A percentile compares a stretch with the other conserved stretches of the same genome.
phyloP scores from a whole-genome alignment of 2,113 vertebrate genomes.

The Brevimyrus niger region DNA sequence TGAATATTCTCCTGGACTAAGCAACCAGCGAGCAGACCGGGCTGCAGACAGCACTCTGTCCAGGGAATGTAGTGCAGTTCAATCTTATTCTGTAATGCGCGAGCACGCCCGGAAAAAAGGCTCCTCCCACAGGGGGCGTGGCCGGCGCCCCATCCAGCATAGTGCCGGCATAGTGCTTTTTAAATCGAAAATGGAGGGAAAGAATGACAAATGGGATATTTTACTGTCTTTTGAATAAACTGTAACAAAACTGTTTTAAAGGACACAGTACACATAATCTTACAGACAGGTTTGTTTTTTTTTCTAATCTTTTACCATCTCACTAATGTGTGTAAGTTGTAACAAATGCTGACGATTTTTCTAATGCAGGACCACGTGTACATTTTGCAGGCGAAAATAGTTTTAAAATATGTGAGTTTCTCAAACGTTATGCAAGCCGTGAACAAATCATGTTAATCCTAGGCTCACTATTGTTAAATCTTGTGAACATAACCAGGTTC shows the following conservation, averaged over 20 bases:
- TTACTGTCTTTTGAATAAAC: not conserved
- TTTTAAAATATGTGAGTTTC: not conserved
- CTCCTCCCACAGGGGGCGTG: constrained; percentile 20
- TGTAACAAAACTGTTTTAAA: not conserved
- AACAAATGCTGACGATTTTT: not conserved
- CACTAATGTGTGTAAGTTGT: not conserved
- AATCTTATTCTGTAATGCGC: constrained; percentile 18
- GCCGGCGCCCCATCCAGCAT: too few relatives aligned
- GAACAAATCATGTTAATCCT: not conserved
- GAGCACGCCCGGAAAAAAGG: constrained; percentile 6
- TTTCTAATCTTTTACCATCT: not conserved
- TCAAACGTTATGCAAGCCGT: not conserved
- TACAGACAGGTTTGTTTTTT: not conserved
- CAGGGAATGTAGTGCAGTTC: not conserved
- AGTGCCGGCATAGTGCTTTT: not conserved
- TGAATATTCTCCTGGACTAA: not conserved
- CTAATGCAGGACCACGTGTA: not conserved
- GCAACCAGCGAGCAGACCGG: not conserved
- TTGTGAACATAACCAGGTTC: not conserved
- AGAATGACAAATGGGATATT: not conserved
- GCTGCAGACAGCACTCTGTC: constrained; percentile 20
- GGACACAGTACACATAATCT: not conserved
- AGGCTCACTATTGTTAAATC: not conserved
- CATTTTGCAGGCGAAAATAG: not conserved
- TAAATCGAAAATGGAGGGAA: not conserved